Evolutionary conservation across 1,140 invertebrate genomes (phyloP), one percentile per base, ranked within the genome.

Genomic region (Rhizoglyphus robini): DNA sequence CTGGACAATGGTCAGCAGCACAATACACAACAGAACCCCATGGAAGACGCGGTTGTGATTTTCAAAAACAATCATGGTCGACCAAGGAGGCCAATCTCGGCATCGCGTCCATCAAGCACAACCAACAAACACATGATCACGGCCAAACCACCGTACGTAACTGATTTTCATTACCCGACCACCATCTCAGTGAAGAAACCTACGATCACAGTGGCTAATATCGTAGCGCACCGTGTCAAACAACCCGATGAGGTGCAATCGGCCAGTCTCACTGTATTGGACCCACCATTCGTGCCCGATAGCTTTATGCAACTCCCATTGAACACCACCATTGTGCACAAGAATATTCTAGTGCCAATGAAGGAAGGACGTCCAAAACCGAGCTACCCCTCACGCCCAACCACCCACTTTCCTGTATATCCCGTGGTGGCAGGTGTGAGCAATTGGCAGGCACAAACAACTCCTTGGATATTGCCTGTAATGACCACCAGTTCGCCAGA

Each of bases 361-460:
- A 65, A 66, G 51, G 36, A 48, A 36, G 66, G 66, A 32, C 61
- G 66, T 58, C 66, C 66, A 15, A 58, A 51, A 49, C 66, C 66
- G 13, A 34, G 13, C 8, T 31, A 20, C 31, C 27, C 51, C 4
- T 18, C 48, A 29, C 23, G 25, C 1, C 4, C 49, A 20, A 67
- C 66, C 2, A 67, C 66, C 20, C 34, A 38, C 20, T 65, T 30
- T 67, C 66, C 66, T 20, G 30, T 58, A 18, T 60, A 65, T 31
- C 49, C 61, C 25, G 38, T 65, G 18, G 8, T 67, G 8, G 32
- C 66, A 1, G 66, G 66, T 59, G 29, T 67, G 8, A 46, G 20
- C 4, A 46, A 61, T 32, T 65, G 66, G 66, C 62, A 47, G 2
- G 18, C 49, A 59, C 63, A 65, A 41, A 32, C 61, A 60, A 51